Conservation (phyloP, 2,797 vertebrate species). For the Pipistrellus pygmaeus region DNA sequence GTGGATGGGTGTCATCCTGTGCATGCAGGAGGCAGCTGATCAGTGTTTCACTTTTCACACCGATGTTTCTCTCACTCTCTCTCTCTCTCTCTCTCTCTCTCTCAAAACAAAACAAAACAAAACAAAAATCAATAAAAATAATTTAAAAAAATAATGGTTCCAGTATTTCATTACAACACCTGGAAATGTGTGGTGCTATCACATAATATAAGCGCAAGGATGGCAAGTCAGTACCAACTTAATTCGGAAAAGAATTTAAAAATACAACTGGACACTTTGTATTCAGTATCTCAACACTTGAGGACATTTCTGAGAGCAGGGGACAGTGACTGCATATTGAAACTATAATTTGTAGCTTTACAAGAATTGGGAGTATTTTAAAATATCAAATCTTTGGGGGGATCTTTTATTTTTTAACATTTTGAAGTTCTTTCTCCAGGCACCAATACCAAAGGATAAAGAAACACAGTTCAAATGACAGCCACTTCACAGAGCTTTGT, state of each 20-base stretch:
- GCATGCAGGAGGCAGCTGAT: neutral
- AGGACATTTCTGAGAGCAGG: neutral
- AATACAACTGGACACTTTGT: neutral
- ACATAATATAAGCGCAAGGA: neutral
- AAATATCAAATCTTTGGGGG: constrained; percentile 44
- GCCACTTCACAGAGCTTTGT: constrained; percentile 59
- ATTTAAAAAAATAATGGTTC: neutral
- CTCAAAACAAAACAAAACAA: too few relatives aligned
- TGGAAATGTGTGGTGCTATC: neutral
- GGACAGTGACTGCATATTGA: neutral
- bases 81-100: too few relatives aligned
- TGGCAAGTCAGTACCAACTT: neutral
- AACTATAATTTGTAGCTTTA: constrained; percentile 16
- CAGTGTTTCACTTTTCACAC: neutral
- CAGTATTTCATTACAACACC: neutral
- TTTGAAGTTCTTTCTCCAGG: constrained; percentile 63
- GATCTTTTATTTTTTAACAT: constrained; percentile 26
- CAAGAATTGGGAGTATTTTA: constrained; percentile 56
- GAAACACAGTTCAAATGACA: constrained; percentile 64
- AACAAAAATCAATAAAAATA: neutral
- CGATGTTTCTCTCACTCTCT: neutral
- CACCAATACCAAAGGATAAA: constrained; percentile 49
- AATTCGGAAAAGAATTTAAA: neutral
- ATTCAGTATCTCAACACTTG: neutral
- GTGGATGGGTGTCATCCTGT: neutral